A percentile compares a stretch with the other conserved stretches of the same genome.
These are phyloP conservation scores for Dasypogon diadema DNA, from an alignment of 2,888 invertebrate species.

Conservation along the genomic window DNA sequence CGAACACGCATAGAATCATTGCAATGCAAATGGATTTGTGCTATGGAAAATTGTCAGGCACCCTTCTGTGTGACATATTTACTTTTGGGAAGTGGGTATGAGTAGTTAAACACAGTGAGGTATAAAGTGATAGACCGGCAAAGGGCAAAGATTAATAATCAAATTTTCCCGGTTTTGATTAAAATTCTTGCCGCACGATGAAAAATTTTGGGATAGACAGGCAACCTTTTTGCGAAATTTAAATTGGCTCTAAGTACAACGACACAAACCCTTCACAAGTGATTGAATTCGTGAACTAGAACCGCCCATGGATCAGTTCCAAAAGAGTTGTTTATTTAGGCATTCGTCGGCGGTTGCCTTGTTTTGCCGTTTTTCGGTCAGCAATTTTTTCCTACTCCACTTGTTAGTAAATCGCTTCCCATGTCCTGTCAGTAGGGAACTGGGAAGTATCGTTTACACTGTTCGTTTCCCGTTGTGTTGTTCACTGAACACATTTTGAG, in stretches of 20 bases:
- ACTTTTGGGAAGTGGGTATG: no score
- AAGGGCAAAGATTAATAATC: slow-evolving; percentile 35
- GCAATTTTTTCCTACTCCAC: slow-evolving; percentile 8
- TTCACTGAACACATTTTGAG: slow-evolving; percentile 27
- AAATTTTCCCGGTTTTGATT: slow-evolving; percentile 31
- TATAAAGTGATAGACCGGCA: background rate
- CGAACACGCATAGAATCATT: background rate
- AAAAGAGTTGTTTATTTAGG: slow-evolving; percentile 36
- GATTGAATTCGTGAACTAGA: slow-evolving; percentile 24
- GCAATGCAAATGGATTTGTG: background rate
- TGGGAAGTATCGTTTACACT: slow-evolving; percentile 28
- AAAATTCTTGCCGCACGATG: slow-evolving; percentile 31
- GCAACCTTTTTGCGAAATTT: background rate
- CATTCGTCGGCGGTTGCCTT: background rate
- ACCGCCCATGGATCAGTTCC: slow-evolving; percentile 24
- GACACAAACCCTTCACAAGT: slow-evolving; percentile 25
- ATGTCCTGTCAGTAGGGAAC: slow-evolving; percentile 35
- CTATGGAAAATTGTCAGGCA: background rate
- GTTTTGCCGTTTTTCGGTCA: slow-evolving; percentile 28
- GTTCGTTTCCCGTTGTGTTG: slow-evolving; percentile 18
- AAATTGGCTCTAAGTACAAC: slow-evolving; percentile 8
- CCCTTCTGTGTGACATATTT: slow-evolving; percentile 21
- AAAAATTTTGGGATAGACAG: slow-evolving; percentile 4
- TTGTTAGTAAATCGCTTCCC: slow-evolving; percentile 13
- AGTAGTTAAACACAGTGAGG: no score